Evolutionary conservation across 2,113 vertebrate species (phyloP), one percentile per base, ranked within the genome.

Genomic region (Orientallactaga bullata): DNA sequence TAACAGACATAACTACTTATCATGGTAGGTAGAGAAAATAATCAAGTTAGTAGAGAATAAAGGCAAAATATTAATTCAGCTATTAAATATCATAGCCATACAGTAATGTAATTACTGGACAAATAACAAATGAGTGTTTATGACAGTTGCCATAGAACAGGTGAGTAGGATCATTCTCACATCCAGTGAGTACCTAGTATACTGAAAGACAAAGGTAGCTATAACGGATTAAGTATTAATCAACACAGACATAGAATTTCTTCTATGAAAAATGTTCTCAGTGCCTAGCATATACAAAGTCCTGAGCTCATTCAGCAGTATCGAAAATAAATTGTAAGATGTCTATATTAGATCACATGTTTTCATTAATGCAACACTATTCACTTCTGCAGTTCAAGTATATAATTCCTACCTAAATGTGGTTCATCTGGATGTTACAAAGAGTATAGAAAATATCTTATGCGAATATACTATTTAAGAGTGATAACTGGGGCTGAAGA

Each of bases 11-110:
- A 86, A 61, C 61, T 83, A 85, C 15, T 47, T 83, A 89, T 65
- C 26, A 55, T 26, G 39, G 51, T 28, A 73, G 24, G 55, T 24
- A 30, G 23, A n/a, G 63, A 84, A 89, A 92, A 88, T 82, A 79
- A 88, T 79, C 84, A 80, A 94, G 95, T 82, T 60, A 66, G 60
- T 80, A 77, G 65, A 92, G 17, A 77, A n/a, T 73, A 94, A 89
- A 71, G 9, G 28, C 60, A 95, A 95, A 90, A 60, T 88, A 93
- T 61, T 80, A 69, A 89, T 79, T 35, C 7, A 20, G 69, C 66
- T 89, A 80, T 91, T 93, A 94, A 88, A 93, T 91, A 68, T 35
- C 47, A 91, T 61, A 91, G n/a, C 24, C 23, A 42, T 9, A 35
- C 21, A 51, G 47, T 26, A n/a, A 88, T 71, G 18, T 73, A 63